Evolutionary conservation across 37 sponge, comb jelly and placozoan species (phyloP), one percentile per base, ranked within the genome.

Genomic region (Theonella swinhoei): DNA sequence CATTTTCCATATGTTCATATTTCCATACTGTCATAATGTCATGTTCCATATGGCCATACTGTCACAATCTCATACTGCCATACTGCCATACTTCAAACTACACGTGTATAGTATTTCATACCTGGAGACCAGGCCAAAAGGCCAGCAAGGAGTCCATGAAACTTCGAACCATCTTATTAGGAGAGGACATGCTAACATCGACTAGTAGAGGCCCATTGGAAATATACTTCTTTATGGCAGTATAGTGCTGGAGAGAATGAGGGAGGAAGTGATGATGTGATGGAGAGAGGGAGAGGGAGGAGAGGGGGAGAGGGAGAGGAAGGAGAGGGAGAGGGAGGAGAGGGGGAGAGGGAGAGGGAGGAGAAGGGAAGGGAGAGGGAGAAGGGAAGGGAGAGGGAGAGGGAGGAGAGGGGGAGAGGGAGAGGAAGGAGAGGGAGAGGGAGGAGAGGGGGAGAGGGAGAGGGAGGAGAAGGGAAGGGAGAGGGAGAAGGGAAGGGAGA

Each of bases 111-210:
- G n/a, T n/a, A n/a, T n/a, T n/a, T n/a, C 80, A 47, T 74, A 88
- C 91, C 93, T 98, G 99, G 17, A 98, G 92, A 23, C 99, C 99
- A 0, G 99, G 99, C 99, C 99, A 98, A 88, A 98, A 98, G 47
- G 99, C 96, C 40, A 90, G 91, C 41, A 98, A 80, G 14, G 99
- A 89, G 79, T 98, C 99, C 91, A 94, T 89, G 79, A 80, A 94
- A 66, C 67, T 42, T 31, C 83, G 77, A 20, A 81, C 80, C 47
- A 78, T 69, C 32, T 83, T 69, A 25, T 70, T 68, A 8, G 98
- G 98, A 4, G 81, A 71, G 59, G 87, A 75, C 88, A 94, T 89
- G 80, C 83, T 86, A 23, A 96, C 94, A 61, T 92, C 91, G 61
- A 92, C 78, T 63, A 98, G 75, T 61, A 83, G 34, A 42, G 89